phyloP scores from a whole-genome alignment of 2,888 invertebrate genomes.

The Geophilus truncorum region DNA sequence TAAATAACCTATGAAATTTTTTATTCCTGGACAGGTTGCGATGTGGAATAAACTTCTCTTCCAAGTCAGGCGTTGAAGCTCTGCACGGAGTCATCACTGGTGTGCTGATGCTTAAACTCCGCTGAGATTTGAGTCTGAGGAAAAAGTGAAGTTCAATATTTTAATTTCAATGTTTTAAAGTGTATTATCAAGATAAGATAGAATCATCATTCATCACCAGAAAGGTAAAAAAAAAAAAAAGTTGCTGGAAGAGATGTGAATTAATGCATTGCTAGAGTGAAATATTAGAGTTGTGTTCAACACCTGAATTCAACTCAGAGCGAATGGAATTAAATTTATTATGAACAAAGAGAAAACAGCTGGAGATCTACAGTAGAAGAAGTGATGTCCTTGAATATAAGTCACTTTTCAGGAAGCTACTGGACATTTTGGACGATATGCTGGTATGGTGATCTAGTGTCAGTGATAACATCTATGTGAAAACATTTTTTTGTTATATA shows the following conservation, averaged over 20 bases:
- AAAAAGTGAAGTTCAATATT: too few relatives aligned
- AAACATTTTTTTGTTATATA: background rate
- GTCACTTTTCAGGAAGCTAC: background rate
- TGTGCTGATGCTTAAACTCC: constrained; percentile 51
- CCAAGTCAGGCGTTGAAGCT: constrained; percentile 39
- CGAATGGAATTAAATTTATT: too few relatives aligned
- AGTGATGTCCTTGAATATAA: background rate
- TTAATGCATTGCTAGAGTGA: too few relatives aligned
- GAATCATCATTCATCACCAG: background rate
- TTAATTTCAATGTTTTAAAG: too few relatives aligned
- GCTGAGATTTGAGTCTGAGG: constrained; percentile 47
- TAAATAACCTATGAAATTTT: constrained; percentile 83
- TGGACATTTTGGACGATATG: too few relatives aligned
- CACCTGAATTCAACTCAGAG: too few relatives aligned
- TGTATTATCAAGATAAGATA: background rate
- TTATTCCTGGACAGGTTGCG: constrained; percentile 67
- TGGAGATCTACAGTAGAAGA: too few relatives aligned
- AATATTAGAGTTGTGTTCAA: too few relatives aligned
- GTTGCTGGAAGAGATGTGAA: too few relatives aligned
- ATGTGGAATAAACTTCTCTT: constrained; percentile 34
- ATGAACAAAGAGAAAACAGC: background rate
- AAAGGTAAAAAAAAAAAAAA: too few relatives aligned
- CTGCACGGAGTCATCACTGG: constrained; percentile 50
- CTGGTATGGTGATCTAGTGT: too few relatives aligned
- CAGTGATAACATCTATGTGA: background rate